phyloP scores from a whole-genome alignment of 23 tunicate species.

The Oikopleura vanhoeffeni region DNA sequence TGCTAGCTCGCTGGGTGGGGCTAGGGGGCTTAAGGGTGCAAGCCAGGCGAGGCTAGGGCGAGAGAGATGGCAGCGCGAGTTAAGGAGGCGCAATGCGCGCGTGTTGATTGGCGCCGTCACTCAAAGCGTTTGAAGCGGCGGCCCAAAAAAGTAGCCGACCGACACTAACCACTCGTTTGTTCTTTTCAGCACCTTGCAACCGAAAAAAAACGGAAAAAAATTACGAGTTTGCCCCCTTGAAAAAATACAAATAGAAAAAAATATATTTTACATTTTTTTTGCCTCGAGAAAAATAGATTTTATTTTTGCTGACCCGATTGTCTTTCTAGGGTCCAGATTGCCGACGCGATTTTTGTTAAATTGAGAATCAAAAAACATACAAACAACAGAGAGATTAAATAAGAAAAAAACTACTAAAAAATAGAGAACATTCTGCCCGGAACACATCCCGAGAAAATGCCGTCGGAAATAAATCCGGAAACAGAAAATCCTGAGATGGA shows the following conservation, averaged over 20 bases:
- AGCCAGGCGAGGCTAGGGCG: too few species aligned
- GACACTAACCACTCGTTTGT: slow-evolving; percentile 14
- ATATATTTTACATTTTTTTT: not conserved
- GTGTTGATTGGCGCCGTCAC: not conserved
- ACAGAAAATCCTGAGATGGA: not conserved
- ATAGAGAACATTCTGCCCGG: not conserved
- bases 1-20: too few species aligned
- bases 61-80: too few species aligned
- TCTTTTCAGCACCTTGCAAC: slow-evolving; percentile 14
- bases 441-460: too few species aligned
- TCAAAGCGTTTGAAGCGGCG: not conserved
- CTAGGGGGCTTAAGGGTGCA: too few species aligned
- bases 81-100: too few species aligned
- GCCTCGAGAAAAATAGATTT: not conserved
- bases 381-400: not conserved
- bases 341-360: too few species aligned
- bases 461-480: not conserved
- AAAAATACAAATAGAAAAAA: not conserved
- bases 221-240: not conserved
- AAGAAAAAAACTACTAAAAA: not conserved
- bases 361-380: not conserved
- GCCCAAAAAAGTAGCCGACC: not conserved
- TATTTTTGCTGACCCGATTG: too few species aligned
- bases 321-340: too few species aligned
- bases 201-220: not conserved